Evolutionary conservation across 1,140 invertebrate genomes (phyloP), one percentile per base, ranked within the genome.

Genomic region (Caenorhabditis inopinata): DNA sequence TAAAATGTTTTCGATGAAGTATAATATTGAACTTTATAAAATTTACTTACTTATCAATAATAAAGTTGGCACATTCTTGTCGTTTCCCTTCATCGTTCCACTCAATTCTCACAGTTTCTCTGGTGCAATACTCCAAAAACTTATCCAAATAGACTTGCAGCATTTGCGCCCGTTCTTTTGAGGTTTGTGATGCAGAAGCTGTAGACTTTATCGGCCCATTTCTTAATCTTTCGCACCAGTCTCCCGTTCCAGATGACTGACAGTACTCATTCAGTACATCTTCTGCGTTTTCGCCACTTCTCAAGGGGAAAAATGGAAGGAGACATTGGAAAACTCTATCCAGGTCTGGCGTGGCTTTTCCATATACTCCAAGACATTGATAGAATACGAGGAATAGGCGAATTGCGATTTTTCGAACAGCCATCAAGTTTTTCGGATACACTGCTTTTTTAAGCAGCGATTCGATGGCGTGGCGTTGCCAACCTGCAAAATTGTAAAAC

Each of bases 321-420:
- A 86, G 79, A 46, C 78, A 84, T 47, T 88, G 84, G 49, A 88
- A 88, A 18, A 87, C 87, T n/a, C 80, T 38, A 76, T 87, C 86
- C 58, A 87, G 47, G 3, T 82, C 53, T 3, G 77, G 74, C 16
- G 51, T 81, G 0, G 83, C 79, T 12, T 83, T 82, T 11, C 82
- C 81, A 80, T 82, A 85, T 1, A 84, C 80, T 42, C 83, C 82
- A 2, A 87, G 53, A 18, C 76, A 82, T 53, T 87, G 87, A 81
- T 87, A 87, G 85, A 88, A 87, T n/a, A 88, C 85, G 0, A 87
- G 73, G 51, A 87, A 87, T 3, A 87, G 76, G 12, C 87, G 82
- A 32, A 87, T 86, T 14, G 85, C 87, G 25, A 87, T 85, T 78
- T 88, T 88, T 35, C 87, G 53, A 47, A 87, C 85, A 11, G 85